phyloP scores from a whole-genome alignment of 1,140 invertebrate genomes.

The Wasmannia auropunctata region DNA sequence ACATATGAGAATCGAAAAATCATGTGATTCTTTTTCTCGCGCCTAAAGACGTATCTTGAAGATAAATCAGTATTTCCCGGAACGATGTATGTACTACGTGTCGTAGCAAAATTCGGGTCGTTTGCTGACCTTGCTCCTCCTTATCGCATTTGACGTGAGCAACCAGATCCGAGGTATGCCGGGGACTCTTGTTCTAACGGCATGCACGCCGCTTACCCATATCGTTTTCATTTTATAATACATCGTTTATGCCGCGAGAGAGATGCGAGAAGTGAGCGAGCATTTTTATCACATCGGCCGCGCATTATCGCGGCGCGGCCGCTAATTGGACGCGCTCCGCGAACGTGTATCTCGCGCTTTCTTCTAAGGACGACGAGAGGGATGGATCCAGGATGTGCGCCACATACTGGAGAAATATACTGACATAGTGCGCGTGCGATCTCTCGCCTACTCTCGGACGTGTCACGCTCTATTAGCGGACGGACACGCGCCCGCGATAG shows the following conservation, averaged over 20 bases:
- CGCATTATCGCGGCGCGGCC: slow-evolving; percentile 7
- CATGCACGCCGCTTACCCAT: neutral
- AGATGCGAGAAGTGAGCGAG: neutral
- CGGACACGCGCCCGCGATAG: slow-evolving; percentile 39
- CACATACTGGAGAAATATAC: slow-evolving; percentile 56
- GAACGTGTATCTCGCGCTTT: slow-evolving; percentile 24
- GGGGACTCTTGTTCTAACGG: neutral
- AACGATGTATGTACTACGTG: neutral
- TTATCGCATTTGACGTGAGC: neutral
- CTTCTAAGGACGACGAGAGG: slow-evolving; percentile 37
- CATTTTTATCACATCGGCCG: slow-evolving; percentile 23
- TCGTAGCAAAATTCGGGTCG: slow-evolving; percentile 3
- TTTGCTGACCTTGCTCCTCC: neutral
- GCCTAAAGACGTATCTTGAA: neutral
- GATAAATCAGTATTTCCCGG: neutral
- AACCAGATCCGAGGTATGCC: slow-evolving; percentile 29
- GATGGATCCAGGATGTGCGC: slow-evolving; percentile 54
- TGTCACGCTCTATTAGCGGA: slow-evolving; percentile 77
- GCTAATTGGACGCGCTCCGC: slow-evolving; percentile 46
- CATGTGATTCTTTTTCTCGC: neutral
- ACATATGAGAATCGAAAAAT: slow-evolving; percentile 4
- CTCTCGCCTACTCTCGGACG: slow-evolving; percentile 34
- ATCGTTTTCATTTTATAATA: neutral
- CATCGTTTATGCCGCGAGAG: neutral
- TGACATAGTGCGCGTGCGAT: neutral